These are phyloP conservation scores for Tenrec ecaudatus DNA, from an alignment of 2,113 vertebrate genomes.

Conservation along the genomic window DNA sequence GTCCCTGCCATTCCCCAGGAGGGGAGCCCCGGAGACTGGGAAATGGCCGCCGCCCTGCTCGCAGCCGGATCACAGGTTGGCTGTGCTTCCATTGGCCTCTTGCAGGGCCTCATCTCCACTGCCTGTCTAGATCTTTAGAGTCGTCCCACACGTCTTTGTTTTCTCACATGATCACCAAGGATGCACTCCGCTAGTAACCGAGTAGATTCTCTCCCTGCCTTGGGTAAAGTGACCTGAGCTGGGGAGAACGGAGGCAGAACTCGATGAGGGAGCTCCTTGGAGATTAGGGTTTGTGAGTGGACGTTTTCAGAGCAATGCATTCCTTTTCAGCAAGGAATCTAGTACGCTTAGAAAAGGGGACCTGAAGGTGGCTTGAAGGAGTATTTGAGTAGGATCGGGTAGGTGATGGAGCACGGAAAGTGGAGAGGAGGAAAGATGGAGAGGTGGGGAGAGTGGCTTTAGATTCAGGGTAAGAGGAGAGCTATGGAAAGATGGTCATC, in stretches of 20 bases:
- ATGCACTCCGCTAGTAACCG: not conserved
- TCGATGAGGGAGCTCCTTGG: constrained; percentile 16
- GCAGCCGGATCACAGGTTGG: constrained; percentile 82
- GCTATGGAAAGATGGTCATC: not conserved
- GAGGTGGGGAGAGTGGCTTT: not conserved
- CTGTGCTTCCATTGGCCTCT: constrained; percentile 28
- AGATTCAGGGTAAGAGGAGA: constrained; percentile 1
- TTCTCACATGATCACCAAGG: not conserved
- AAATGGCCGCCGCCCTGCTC: constrained; percentile 81
- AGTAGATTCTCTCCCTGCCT: constrained; percentile 22
- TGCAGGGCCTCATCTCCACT: not conserved
- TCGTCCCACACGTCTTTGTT: constrained; percentile 9
- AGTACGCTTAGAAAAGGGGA: constrained; percentile 13
- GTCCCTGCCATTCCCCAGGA: constrained; percentile 77
- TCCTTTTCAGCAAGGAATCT: constrained; percentile 50
- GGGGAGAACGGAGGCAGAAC: constrained; percentile 14
- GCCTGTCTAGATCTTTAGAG: constrained; percentile 9
- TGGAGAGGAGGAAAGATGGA: not conserved
- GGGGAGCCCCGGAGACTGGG: constrained; percentile 77
- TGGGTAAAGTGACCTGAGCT: not conserved
- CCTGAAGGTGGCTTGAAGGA: not conserved
- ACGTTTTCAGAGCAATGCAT: constrained; percentile 48
- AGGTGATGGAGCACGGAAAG: not conserved
- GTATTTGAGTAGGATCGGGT: not conserved
- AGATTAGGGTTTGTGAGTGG: constrained; percentile 14